Base-by-base conservation (phyloP, 2,113 vertebrate genomes). In the Nansenia antarctica region DNA sequence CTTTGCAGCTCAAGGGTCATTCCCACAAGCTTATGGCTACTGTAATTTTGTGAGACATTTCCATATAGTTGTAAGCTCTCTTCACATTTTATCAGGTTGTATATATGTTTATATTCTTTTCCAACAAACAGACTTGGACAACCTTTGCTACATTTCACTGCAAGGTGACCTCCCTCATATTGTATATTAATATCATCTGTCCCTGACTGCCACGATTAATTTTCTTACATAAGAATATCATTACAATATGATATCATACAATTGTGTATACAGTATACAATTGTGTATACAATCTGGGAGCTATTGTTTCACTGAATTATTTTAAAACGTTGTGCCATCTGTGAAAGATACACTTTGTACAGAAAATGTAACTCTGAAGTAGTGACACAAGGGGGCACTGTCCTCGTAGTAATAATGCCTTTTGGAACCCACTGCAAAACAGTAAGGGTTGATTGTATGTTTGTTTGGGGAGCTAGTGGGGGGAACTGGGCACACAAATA, bases 301-400 rank as follows among this genome's bases (percentile, higher is more conserved):
- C 45, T 18, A 18, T 42, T 11, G 18, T 11, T 42, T 42, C 39
- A n/a, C 45, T n/a, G 9, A 1, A 42, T 42, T 5, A 15, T 2
- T 49, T 49, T n/a, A n/a, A n/a, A 47, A 7, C 42, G 9, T 58
- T 58, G 26, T 15, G 14, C 42, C 42, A 47, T 47, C 1, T 12
- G 30, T 58, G 3, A 27, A 58, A 18, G 5, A 20, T 31, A n/a
- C 11, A 32, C n/a, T 9, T n/a, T 15, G 34, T 29, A n/a, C 11
- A 35, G 11, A 12, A 22, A 9, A 12, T 67, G 77, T 39, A 64
- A 35, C 39, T 70, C n/a, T 60, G 14, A 29, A 2, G 1, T 15
- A 26, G 1, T 20, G 49, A 81, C 90, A 89, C 80, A 26, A 87
- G 90, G 84, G 82, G 87, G 67, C 14, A 70, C 85, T 90, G 67